Percentiles rank a stretch among this genome's conserved stretches.
Evolutionary conservation across 23 tunicate genomes (phyloP).

Genomic region (Phallusia fumigata): DNA sequence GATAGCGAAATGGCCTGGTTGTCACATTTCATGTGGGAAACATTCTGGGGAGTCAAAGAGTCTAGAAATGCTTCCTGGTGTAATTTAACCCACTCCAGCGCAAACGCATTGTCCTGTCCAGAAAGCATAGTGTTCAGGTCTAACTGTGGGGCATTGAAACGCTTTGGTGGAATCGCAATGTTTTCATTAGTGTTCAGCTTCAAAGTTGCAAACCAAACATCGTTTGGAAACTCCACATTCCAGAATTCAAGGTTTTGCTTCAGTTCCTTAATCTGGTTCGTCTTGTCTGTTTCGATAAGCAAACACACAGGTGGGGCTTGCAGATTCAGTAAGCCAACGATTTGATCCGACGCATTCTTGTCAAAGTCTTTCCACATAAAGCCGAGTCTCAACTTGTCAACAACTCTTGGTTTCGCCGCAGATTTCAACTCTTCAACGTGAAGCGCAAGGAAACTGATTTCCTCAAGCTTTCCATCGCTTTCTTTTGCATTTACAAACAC

Average conservation of each 20-base stretch:
- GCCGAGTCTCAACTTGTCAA: not conserved
- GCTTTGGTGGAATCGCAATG: too few species aligned
- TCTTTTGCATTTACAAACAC: not conserved
- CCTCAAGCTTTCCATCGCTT: not conserved
- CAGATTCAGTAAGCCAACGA: not conserved
- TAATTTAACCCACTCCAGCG: not conserved
- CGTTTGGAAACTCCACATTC: not conserved
- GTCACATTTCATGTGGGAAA: not conserved
- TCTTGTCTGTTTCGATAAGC: not conserved
- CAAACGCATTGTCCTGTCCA: not conserved
- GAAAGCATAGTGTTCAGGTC: not conserved
- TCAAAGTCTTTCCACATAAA: not conserved
- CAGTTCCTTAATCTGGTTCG: not conserved
- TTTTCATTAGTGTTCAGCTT: too few species aligned
- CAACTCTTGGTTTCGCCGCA: not conserved
- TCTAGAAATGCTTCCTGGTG: not conserved
- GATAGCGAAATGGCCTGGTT: not conserved
- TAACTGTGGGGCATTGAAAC: too few species aligned
- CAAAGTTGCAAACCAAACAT: not conserved
- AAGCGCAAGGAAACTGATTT: not conserved
- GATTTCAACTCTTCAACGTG: not conserved
- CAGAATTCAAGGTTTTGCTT: not conserved
- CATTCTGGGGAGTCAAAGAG: not conserved
- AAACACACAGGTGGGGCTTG: conserved; percentile 5
- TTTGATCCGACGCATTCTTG: not conserved